phyloP scores from a whole-genome alignment of 2,113 vertebrate genomes.

The Campylorhamphus procurvoides region DNA sequence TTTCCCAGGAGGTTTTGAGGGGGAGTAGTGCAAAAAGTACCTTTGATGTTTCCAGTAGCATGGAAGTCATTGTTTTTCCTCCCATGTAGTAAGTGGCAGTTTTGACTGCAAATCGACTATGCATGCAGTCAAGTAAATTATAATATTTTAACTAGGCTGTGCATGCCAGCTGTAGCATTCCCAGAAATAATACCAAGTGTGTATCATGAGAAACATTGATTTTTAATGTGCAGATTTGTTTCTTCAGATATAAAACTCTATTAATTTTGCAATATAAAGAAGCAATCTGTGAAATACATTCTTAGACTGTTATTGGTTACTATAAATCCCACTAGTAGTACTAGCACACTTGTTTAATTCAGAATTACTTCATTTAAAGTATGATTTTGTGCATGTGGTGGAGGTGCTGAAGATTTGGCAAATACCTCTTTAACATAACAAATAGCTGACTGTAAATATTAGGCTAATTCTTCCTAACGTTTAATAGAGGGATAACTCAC shows the following conservation, averaged over 20 bases:
- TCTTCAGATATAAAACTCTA: conserved; percentile 74
- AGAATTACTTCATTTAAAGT: conserved; percentile 69
- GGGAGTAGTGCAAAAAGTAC: conserved; percentile 69
- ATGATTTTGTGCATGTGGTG: conserved; percentile 40
- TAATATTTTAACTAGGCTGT: conserved; percentile 75
- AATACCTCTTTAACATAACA: conserved; percentile 57
- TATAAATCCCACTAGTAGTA: conserved; percentile 61
- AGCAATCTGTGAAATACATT: conserved; percentile 70
- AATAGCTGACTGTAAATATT: conserved; percentile 67
- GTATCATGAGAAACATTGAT: conserved; percentile 74
- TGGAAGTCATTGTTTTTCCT: conserved; percentile 74
- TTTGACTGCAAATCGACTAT: conserved; percentile 74
- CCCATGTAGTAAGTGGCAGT: conserved; percentile 68
- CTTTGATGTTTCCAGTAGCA: conserved; percentile 73
- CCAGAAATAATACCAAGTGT: conserved; percentile 74
- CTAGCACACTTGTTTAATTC: conserved; percentile 66
- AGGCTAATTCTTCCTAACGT: conserved; percentile 42
- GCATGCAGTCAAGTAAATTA: conserved; percentile 73
- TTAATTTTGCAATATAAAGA: conserved; percentile 74
- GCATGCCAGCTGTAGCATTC: conserved; percentile 71
- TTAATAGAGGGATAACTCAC: conserved; percentile 65
- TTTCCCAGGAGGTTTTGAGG: conserved; percentile 73
- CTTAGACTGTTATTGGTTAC: conserved; percentile 44
- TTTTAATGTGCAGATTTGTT: conserved; percentile 76
- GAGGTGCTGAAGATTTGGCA: conserved; percentile 64